A percentile compares a stretch with the other conserved stretches of the same genome.
These are phyloP conservation scores for Chromoteleia sp. DNA, from an alignment of 2,888 invertebrate species.

Conservation along the genomic window DNA sequence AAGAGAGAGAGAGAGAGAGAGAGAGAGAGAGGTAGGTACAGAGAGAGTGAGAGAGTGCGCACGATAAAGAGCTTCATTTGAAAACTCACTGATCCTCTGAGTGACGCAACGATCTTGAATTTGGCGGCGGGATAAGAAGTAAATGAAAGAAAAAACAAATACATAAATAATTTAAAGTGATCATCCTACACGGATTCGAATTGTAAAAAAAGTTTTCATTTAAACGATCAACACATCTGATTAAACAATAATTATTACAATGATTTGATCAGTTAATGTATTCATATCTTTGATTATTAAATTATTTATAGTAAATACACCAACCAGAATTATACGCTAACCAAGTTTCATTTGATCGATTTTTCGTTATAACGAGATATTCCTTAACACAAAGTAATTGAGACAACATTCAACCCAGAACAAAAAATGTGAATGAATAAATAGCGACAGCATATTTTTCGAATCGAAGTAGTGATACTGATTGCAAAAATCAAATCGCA, in stretches of 20 bases:
- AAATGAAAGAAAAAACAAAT: constrained; percentile 23
- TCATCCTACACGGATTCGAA: no score
- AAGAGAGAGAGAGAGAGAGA: constrained; percentile 5
- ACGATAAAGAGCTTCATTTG: constrained; percentile 5
- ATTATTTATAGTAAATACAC: no score
- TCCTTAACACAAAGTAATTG: constrained; percentile 2
- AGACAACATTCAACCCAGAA: background rate
- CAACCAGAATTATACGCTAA: no score
- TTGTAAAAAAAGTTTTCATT: no score
- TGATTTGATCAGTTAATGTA: no score
- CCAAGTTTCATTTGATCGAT: background rate
- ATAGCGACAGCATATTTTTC: constrained; percentile 20
- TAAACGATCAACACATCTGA: no score
- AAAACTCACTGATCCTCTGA: constrained; percentile 59
- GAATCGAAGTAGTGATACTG: constrained; percentile 22
- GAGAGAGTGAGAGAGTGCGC: background rate
- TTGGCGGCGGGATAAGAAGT: constrained; percentile 27
- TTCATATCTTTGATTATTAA: no score
- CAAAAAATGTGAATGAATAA: constrained; percentile 15
- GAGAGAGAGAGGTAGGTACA: background rate
- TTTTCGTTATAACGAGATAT: background rate
- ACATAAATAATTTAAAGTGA: constrained; percentile 26
- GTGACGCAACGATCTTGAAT: constrained; percentile 34
- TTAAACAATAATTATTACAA: no score
- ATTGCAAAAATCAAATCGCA: constrained; percentile 26